Base-by-base conservation (phyloP, 2,797 vertebrate species). In the Chaenodraco wilsoni region DNA sequence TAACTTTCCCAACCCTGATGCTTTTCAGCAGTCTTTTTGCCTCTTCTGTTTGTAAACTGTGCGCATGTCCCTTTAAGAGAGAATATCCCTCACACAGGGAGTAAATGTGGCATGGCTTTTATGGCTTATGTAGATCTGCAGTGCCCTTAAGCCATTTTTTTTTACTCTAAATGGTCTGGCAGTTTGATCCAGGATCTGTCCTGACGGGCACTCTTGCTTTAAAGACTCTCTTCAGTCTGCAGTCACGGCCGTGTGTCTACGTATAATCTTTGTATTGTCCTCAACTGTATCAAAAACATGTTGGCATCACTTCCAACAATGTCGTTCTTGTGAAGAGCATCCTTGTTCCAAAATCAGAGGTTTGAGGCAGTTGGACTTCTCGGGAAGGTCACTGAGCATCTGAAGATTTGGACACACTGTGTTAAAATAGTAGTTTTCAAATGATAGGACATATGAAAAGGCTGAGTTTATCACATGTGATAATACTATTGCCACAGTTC, bases 51-150 rank as follows among this genome's bases (percentile, higher is more conserved):
- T 88, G 90, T 93, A 89, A 92, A 94, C 83, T 90, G 92, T 93
- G 88, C 92, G 92, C 95, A 94, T 94, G 94, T 93, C 94, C 95
- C 94, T 95, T 95, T 95, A 95, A 95, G 89, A 93, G 79, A 93
- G 88, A 88, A 88, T 58, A 84, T 69, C 88, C 88, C 88, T 27
- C 78, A 80, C 67, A 69, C 67, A 67, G 87, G 88, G 83, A 72
- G 65, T 91, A 81, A 87, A 89, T 91, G 87, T 91, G 91, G 92
- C 91, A 93, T 94, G 91, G 92, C 92, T 91, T 93, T 87, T 83
- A 84, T 85, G 88, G 88, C 89, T 91, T 92, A 91, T 89, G 88
- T 92, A 90, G 85, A 91, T 91, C 84, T 87, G 81, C 74, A 81
- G 76, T 89, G 85, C 89, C 89, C 87, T 88, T 84, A 88, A 90